Evolutionary conservation across 2,888 invertebrate genomes (phyloP).

Genomic region (Tortrix viridana): DNA sequence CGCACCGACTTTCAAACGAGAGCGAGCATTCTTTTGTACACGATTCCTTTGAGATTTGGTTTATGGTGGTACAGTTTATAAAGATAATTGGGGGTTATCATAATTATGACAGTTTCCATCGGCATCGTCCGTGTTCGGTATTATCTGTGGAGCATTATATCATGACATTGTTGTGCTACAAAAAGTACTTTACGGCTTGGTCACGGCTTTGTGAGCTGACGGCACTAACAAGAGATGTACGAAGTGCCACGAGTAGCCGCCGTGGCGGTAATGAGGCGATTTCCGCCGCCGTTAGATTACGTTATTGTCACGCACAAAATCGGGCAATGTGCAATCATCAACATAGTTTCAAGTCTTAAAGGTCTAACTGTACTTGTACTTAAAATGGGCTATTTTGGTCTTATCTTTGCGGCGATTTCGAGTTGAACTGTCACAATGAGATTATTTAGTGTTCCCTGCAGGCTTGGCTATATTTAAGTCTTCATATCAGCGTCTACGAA

Average conservation of each 20-base stretch:
- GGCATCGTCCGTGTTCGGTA: too few species aligned
- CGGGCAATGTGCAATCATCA: background rate
- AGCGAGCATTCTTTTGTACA: slow-evolving; percentile 66
- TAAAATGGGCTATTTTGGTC: slow-evolving; percentile 15
- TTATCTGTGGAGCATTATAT: too few species aligned
- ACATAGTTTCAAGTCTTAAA: slow-evolving; percentile 8
- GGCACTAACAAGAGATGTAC: too few species aligned
- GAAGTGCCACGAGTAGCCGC: too few species aligned
- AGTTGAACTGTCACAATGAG: slow-evolving; percentile 41
- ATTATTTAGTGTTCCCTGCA: slow-evolving; percentile 25
- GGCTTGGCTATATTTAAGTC: slow-evolving; percentile 12
- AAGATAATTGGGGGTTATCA: slow-evolving; percentile 2
- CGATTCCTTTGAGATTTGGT: slow-evolving; percentile 42
- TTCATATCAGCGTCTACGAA: background rate
- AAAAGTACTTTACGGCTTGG: too few species aligned
- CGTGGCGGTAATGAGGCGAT: too few species aligned
- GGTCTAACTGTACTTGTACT: slow-evolving; percentile 6
- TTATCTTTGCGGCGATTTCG: slow-evolving; percentile 46
- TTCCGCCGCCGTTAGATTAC: too few species aligned
- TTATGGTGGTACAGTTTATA: slow-evolving; percentile 8
- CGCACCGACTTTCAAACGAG: slow-evolving; percentile 72
- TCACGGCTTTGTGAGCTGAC: too few species aligned
- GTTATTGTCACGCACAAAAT: too few species aligned
- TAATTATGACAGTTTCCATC: too few species aligned
- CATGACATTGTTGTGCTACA: too few species aligned